Evolutionary conservation across 2,888 invertebrate genomes (phyloP).

Genomic region (Panzeria rudis): DNA sequence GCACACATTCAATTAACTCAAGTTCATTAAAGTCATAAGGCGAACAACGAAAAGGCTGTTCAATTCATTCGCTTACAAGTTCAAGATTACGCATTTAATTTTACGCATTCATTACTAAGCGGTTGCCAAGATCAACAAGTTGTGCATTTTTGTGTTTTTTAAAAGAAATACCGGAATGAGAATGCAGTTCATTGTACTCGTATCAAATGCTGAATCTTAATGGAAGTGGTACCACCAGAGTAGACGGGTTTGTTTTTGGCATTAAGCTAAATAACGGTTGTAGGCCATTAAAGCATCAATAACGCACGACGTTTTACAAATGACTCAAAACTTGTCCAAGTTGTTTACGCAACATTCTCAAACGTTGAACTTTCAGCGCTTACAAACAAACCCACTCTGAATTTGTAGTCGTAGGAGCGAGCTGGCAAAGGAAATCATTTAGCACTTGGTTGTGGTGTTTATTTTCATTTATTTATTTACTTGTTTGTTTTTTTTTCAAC

Average conservation of each 20-base stretch:
- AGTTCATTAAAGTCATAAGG: slow-evolving; percentile 57
- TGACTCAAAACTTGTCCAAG: slow-evolving; percentile 55
- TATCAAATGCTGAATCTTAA: slow-evolving; percentile 33
- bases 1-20: slow-evolving; percentile 45
- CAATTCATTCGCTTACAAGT: slow-evolving; percentile 60
- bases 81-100: slow-evolving; percentile 71
- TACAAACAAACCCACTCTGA: background rate
- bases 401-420: background rate
- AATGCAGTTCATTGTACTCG: slow-evolving; percentile 55
- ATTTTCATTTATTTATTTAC: slow-evolving; percentile 4
- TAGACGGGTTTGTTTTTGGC: slow-evolving; percentile 54
- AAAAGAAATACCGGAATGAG: background rate
- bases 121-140: slow-evolving; percentile 40
- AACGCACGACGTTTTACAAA: slow-evolving; percentile 46
- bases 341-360: slow-evolving; percentile 57
- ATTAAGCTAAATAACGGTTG: slow-evolving; percentile 25
- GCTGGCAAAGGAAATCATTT: slow-evolving; percentile 47
- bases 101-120: slow-evolving; percentile 56
- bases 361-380: background rate
- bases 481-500: background rate
- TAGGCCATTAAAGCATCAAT: slow-evolving; percentile 32
- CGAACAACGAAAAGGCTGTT: slow-evolving; percentile 36
- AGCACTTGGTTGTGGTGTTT: slow-evolving; percentile 37
- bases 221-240: background rate
- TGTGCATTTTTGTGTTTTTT: background rate